phyloP scores from a whole-genome alignment of 2,888 invertebrate genomes.

The Yponomeuta cagnagella region DNA sequence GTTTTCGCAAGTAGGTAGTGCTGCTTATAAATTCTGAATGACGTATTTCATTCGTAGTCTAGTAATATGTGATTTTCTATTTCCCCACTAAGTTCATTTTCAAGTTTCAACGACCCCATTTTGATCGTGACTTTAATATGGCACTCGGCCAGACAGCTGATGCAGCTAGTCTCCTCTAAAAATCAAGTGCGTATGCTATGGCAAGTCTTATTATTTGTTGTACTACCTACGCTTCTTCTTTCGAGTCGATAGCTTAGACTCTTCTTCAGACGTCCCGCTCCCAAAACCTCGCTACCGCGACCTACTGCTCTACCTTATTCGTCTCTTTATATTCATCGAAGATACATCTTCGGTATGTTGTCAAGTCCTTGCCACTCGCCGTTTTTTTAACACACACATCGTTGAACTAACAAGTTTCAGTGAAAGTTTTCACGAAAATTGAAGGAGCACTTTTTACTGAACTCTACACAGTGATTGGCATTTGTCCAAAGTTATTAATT shows the following conservation, averaged over 20 bases:
- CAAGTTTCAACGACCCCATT: slow-evolving; percentile 1
- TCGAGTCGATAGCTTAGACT: not conserved
- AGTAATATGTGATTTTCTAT: not conserved
- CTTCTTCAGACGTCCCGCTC: not conserved
- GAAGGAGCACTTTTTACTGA: slow-evolving; percentile 6
- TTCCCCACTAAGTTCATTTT: not conserved
- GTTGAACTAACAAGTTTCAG: slow-evolving; percentile 1
- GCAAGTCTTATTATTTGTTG: too few species aligned
- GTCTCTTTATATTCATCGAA: not conserved
- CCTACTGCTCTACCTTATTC: too few species aligned
- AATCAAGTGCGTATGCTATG: not conserved
- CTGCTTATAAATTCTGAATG: not conserved
- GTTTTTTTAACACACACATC: slow-evolving; percentile 19
- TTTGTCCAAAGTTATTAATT: slow-evolving; percentile 56
- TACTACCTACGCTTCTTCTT: not conserved
- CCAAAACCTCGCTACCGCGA: not conserved
- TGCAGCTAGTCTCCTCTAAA: not conserved
- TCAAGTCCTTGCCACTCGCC: not conserved
- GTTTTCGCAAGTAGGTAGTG: not conserved
- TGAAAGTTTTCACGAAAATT: not conserved
- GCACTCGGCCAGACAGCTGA: not conserved
- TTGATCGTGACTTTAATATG: not conserved
- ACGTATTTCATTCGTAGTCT: not conserved
- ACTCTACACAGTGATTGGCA: slow-evolving; percentile 41
- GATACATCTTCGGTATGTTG: not conserved